These are phyloP conservation scores for Cichladusa arquata DNA, from an alignment of 2,113 vertebrate genomes.

Conservation along the genomic window DNA sequence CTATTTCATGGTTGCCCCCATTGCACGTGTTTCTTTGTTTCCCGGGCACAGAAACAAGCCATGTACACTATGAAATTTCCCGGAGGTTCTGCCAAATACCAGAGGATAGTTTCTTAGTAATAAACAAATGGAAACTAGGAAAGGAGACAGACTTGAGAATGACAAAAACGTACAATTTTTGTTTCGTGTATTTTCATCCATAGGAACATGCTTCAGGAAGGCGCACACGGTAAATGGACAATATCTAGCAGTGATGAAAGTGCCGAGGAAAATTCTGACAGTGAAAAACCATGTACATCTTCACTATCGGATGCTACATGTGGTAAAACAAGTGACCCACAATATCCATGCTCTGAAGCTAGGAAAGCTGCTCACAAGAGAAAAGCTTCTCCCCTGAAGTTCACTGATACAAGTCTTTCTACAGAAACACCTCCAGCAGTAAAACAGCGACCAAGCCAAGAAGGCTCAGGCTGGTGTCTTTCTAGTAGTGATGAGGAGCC, in stretches of 20 bases:
- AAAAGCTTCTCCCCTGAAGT: conserved; percentile 76
- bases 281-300: conserved; percentile 54
- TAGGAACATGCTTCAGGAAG: conserved; percentile 78
- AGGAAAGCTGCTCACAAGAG: conserved; percentile 76
- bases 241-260: conserved; percentile 96
- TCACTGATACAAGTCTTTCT: conserved; percentile 8
- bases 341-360: conserved; percentile 79
- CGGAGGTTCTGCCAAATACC: fast-evolving
- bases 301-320: not conserved
- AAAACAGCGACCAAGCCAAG: conserved; percentile 77
- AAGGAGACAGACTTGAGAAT: not conserved
- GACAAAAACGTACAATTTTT: not conserved
- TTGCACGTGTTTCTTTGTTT: not conserved
- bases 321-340: not conserved
- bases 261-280: conserved; percentile 78
- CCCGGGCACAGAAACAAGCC: not conserved
- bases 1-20: fast-evolving
- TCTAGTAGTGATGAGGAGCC: conserved; percentile 90
- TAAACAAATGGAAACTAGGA: not conserved
- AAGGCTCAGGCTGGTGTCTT: conserved; percentile 87
- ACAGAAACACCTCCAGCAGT: conserved; percentile 34
- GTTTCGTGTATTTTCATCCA: not conserved
- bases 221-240: conserved; percentile 88
- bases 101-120: not conserved
- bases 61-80: fast-evolving